Base-by-base conservation (phyloP, 2,113 vertebrate genomes). In the Platycercus adscitus region DNA sequence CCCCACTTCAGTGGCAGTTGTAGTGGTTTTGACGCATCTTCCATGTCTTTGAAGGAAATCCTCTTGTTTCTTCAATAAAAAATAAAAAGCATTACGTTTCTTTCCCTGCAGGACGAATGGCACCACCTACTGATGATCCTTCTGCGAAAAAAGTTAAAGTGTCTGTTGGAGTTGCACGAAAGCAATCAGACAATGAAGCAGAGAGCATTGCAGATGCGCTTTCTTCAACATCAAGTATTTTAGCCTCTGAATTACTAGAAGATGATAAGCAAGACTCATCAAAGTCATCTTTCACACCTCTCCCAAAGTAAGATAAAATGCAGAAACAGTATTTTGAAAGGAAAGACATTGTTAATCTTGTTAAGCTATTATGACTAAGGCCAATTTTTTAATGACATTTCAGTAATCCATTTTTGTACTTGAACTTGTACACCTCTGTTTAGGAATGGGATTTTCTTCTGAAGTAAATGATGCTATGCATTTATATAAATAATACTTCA, bases 111-210 rank as follows among this genome's bases (percentile, higher is more conserved):
- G 99, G 99, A 92, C 98, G 99, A 80, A 99, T 99, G 99, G 99
- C 98, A 52, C 99, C 99, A 68, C 99, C 99, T 77, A 97, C 97
- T 66, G 98, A 99, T 94, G 98, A 98, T 76, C 95, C 98, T 46
- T 98, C 98, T 86, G 99, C 98, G 4, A 99, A 99, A 97, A 99
- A 99, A 87, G 98, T 99, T 50, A 99, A 99, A 93, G 98, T 99
- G 46, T 98, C 99, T 16, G 98, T 99, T 17, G 99, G 98, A 50
- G 99, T 99, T 24, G 97, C 98, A 11, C 98, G 98, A 78, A 99
- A 99, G 72, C 99, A 98, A 91, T 99, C 99, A 2, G 98, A 98
- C 64, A 98, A 98, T 24, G 98, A 98, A 75, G 99, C 98, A 9
- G 99, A 99, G 93, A 97, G 93, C 52, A 98, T 98, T 84, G 98